A percentile compares a stretch with the other conserved stretches of the same genome.
Conservation (phyloP, 2,797 vertebrate species). For the Lacerta viridis region DNA sequence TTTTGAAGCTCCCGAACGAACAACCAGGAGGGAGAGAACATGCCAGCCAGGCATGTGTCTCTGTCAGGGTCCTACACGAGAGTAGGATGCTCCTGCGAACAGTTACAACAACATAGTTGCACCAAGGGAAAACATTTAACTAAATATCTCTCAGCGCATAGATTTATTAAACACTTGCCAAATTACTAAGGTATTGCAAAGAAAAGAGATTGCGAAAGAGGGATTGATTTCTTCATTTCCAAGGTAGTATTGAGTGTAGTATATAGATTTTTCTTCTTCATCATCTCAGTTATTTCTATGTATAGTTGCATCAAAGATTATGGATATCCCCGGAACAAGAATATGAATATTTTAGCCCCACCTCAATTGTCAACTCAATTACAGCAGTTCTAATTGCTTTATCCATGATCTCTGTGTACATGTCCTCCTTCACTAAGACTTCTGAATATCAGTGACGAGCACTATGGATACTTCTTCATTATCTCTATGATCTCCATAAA, state of each 20-base stretch:
- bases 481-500: conserved; percentile 87
- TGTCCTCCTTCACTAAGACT: background rate
- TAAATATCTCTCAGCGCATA: background rate
- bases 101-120: background rate
- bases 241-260: background rate
- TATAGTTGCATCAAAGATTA: too few species aligned
- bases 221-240: background rate
- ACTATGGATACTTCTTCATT: conserved; percentile 78
- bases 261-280: background rate
- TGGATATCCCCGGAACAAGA: too few species aligned
- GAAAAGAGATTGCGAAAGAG: background rate
- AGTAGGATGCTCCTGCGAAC: too few species aligned
- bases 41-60: too few species aligned
- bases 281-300: background rate
- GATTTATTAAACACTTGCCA: background rate
- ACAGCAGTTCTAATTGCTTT: background rate
- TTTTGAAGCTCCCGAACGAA: too few species aligned
- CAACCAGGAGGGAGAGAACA: too few species aligned
- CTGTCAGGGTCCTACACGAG: too few species aligned
- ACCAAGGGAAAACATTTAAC: background rate
- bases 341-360: background rate
- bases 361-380: background rate
- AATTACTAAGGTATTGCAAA: background rate
- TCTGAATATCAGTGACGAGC: too few species aligned
- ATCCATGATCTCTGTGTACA: background rate